Percentiles rank a stretch among this genome's conserved stretches.
Evolutionary conservation across 2,888 invertebrate genomes (phyloP).

Genomic region (Polymixis lichenea): DNA sequence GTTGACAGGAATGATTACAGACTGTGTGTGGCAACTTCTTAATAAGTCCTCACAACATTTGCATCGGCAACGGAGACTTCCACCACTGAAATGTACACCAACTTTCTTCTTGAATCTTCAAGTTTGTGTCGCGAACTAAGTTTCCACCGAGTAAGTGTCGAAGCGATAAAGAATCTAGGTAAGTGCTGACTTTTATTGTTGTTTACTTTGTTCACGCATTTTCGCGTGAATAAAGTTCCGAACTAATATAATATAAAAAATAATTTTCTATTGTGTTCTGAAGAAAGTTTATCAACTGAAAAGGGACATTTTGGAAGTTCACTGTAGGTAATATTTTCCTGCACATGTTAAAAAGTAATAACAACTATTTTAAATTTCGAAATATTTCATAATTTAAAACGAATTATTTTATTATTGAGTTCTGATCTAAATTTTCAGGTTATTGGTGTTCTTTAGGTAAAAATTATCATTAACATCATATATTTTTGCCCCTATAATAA

Average conservation of each 20-base stretch:
- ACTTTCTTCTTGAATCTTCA: slow-evolving; percentile 73
- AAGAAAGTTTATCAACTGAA: slow-evolving; percentile 55
- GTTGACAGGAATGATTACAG: slow-evolving; percentile 87
- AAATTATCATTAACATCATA: too few relatives aligned
- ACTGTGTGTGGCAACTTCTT: slow-evolving; percentile 83
- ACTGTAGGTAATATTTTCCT: slow-evolving; percentile 31
- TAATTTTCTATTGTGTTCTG: slow-evolving; percentile 58
- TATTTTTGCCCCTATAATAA: too few relatives aligned
- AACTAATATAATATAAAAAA: slow-evolving; percentile 60
- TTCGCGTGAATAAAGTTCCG: slow-evolving; percentile 48
- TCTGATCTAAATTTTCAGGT: not conserved
- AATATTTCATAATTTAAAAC: too few relatives aligned
- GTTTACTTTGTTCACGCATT: slow-evolving; percentile 61
- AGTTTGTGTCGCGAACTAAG: slow-evolving; percentile 64
- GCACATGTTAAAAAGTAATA: not conserved
- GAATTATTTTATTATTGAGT: too few relatives aligned
- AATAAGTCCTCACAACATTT: slow-evolving; percentile 88
- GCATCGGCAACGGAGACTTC: slow-evolving; percentile 78
- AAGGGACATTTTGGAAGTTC: slow-evolving; percentile 51
- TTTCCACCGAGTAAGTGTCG: slow-evolving; percentile 57
- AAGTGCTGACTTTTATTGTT: slow-evolving; percentile 58
- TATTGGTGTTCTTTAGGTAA: too few relatives aligned
- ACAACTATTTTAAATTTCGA: too few relatives aligned
- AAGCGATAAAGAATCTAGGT: slow-evolving; percentile 61
- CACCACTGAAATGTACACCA: slow-evolving; percentile 79